Base-by-base conservation (phyloP, 2,113 vertebrate species). In the Ceyx melanurus region DNA sequence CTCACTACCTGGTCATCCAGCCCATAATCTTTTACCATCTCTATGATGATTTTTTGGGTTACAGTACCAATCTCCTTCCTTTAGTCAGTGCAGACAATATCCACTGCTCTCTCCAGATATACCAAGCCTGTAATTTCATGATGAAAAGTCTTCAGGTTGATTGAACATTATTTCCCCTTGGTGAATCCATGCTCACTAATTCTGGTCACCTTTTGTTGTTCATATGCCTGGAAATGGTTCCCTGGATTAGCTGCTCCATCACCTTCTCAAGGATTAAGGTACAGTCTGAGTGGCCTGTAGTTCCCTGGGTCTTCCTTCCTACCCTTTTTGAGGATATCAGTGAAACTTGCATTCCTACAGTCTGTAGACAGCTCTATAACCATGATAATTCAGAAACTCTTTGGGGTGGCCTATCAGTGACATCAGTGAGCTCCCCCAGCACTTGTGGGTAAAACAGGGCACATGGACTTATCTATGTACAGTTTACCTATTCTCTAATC, bases 31-130 rank as follows among this genome's bases (percentile, higher is more conserved):
- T 26, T 66, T 22, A 62, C 25, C 31, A 62, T 70, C 56, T 56
- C 40, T 45, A 11, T 0, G 4, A 71, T 6, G 10, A 46, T 12
- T 22, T 56, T 80, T 4, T 3, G 1, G 31, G 21, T 83, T 8
- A 42, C 8, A 29, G 11, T 3, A 6, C 29, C 23, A 75, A 29
- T 8, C 73, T n/a, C 6, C 22, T 66, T 78, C 15, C 26, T 35
- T 29, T 6, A 66, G 29, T 28, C 26, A 82, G 31, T 13, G 9
- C 23, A 72, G 23, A 50, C 13, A 64, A 50, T 5, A 62, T 28
- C 33, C 11, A 60, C 5, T 25, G 9, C 3, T 68, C 22, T 67
- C 7, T 5, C 15, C n/a, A 70, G 29, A 56, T 8, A 28, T 35
- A 60, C 7, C 33, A 79, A 64, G 8, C 23, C 18, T 51, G 11